Evolutionary conservation across 2,113 vertebrate genomes (phyloP).

Genomic region (Edolisoma coerulescens): DNA sequence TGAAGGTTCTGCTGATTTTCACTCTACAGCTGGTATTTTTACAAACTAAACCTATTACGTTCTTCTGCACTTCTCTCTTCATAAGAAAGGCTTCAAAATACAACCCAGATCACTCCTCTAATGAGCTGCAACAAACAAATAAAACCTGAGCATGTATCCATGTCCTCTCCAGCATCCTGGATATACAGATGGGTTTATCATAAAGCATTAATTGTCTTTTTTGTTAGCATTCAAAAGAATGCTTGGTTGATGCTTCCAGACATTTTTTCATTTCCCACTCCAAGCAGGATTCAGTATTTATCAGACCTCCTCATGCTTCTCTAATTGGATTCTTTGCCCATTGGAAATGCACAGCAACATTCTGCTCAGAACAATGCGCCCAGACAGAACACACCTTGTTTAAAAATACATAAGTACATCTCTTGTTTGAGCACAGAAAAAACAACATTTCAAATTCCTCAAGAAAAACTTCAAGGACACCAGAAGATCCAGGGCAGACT

Average conservation of each 20-base stretch:
- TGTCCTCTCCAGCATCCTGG: background rate
- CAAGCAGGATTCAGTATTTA: background rate
- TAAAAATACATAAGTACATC: constrained; percentile 37
- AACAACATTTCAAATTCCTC: constrained; percentile 2
- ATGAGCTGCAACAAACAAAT: background rate
- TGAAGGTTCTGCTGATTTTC: background rate
- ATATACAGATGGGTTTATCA: background rate
- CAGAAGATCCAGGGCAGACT: background rate
- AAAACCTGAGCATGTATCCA: background rate
- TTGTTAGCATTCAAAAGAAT: background rate
- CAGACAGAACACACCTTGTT: constrained; percentile 10
- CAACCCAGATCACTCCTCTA: background rate
- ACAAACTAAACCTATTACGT: background rate
- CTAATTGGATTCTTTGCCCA: constrained; percentile 5
- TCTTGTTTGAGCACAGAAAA: background rate
- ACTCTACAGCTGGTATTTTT: background rate
- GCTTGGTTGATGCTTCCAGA: background rate
- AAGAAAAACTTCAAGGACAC: background rate
- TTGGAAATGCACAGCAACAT: background rate
- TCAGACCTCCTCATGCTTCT: background rate
- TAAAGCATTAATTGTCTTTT: background rate
- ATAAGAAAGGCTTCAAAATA: background rate
- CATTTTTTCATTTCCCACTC: background rate
- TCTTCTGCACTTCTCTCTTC: background rate
- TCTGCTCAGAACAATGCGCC: background rate